Percentiles rank a stretch among this genome's conserved stretches.
Conservation (phyloP, 2,888 invertebrate species). For the Dexiosoma caninum region DNA sequence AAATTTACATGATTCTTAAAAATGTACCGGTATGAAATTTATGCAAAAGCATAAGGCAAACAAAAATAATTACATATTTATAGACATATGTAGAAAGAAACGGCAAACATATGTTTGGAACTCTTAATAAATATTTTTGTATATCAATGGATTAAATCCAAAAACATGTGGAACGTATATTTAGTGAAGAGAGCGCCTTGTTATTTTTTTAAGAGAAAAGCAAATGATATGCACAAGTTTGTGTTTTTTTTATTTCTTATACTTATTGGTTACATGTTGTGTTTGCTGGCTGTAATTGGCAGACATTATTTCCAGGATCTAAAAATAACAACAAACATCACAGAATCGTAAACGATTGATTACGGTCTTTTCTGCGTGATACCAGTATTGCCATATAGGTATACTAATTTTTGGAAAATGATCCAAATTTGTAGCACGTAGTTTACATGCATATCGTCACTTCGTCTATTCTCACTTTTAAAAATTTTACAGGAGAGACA, state of each 20-base stretch:
- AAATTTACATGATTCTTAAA: not conserved
- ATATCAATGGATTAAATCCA: too few relatives aligned
- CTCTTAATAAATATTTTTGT: not conserved
- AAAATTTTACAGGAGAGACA: too few relatives aligned
- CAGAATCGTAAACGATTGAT: not conserved
- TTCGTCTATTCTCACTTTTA: too few relatives aligned
- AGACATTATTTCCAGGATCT: constrained; percentile 40
- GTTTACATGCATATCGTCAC: too few relatives aligned
- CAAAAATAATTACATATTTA: constrained; percentile 16
- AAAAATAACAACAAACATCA: constrained; percentile 51
- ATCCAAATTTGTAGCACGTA: too few relatives aligned
- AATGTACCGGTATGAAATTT: constrained; percentile 29
- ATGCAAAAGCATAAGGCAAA: not conserved
- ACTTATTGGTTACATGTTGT: not conserved
- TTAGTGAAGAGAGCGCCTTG: constrained; percentile 3
- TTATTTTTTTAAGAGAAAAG: not conserved
- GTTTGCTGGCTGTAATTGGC: constrained; percentile 42
- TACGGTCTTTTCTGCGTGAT: not conserved
- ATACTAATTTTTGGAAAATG: too few relatives aligned
- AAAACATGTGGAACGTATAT: constrained; percentile 34
- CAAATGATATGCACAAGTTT: constrained; percentile 35
- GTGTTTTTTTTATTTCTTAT: constrained; percentile 11
- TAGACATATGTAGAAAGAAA: too few relatives aligned
- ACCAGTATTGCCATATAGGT: not conserved
- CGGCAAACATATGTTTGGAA: constrained; percentile 11